These are phyloP conservation scores for Anas bahamensis DNA, from an alignment of 2,797 vertebrate species.

Conservation along the genomic window DNA sequence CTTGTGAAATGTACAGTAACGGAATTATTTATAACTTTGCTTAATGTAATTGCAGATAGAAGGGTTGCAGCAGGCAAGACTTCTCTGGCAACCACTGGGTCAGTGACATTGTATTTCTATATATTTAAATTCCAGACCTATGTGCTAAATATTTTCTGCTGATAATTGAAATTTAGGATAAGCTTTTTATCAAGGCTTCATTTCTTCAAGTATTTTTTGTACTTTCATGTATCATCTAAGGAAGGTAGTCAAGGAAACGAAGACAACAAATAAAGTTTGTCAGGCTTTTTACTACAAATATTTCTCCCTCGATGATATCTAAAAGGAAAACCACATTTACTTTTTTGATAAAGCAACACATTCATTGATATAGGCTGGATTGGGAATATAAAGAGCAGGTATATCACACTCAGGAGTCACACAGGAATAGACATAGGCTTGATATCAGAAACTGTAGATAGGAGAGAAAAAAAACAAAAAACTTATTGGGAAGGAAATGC, in stretches of 20 bases:
- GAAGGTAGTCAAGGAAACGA: background rate
- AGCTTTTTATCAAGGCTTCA: background rate
- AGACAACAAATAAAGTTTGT: background rate
- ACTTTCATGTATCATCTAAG: background rate
- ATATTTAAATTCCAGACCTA: background rate
- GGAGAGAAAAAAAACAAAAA: background rate
- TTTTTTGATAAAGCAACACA: background rate
- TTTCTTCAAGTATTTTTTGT: background rate
- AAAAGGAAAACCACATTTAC: background rate
- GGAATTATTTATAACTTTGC: background rate
- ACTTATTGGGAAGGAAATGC: too few relatives aligned
- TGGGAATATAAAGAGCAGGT: background rate
- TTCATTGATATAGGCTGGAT: background rate
- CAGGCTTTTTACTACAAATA: slow-evolving; percentile 32
- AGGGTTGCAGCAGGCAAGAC: background rate
- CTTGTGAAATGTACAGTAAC: background rate
- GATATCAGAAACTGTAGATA: background rate
- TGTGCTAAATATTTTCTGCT: background rate
- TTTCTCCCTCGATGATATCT: background rate
- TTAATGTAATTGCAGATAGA: background rate
- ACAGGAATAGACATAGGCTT: background rate
- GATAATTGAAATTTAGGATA: background rate
- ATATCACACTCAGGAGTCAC: background rate
- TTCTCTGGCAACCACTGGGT: background rate
- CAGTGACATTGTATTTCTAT: background rate